These are phyloP conservation scores for Characodon lateralis DNA, from an alignment of 2,797 vertebrate genomes.

Conservation along the genomic window DNA sequence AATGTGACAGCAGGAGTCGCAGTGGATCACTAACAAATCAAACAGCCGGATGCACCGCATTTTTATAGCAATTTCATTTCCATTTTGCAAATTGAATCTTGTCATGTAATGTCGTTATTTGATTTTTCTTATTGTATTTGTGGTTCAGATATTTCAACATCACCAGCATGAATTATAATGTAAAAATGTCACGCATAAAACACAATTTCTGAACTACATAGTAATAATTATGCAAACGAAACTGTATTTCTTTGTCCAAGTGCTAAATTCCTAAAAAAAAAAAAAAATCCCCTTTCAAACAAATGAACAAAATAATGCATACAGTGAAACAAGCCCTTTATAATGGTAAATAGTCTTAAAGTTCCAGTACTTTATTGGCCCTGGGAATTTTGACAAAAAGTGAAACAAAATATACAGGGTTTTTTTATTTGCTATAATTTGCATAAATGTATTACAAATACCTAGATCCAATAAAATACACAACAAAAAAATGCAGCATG, in stretches of 20 bases:
- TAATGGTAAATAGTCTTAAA: not conserved
- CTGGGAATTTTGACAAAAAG: not conserved
- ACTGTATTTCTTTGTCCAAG: not conserved
- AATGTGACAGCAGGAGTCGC: slow-evolving; percentile 63
- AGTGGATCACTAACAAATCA: not conserved
- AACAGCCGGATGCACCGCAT: not conserved
- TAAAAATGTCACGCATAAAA: too few relatives aligned
- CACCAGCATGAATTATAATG: too few relatives aligned
- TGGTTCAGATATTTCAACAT: too few relatives aligned
- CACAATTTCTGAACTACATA: slow-evolving; percentile 4
- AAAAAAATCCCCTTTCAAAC: not conserved
- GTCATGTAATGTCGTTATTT: not conserved
- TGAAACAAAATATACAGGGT: not conserved
- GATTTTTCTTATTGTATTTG: not conserved
- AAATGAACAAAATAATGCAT: too few relatives aligned
- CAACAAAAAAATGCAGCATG: not conserved
- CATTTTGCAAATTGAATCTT: not conserved
- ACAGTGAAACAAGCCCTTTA: not conserved
- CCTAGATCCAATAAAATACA: not conserved
- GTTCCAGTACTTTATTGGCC: not conserved
- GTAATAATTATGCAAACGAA: not conserved
- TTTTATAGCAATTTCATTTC: not conserved
- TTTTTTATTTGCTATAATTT: not conserved
- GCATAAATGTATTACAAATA: not conserved
- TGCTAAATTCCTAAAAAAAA: not conserved